Evolutionary conservation across 1,140 invertebrate genomes (phyloP).

Genomic region (Calliopsis andreniformis): DNA sequence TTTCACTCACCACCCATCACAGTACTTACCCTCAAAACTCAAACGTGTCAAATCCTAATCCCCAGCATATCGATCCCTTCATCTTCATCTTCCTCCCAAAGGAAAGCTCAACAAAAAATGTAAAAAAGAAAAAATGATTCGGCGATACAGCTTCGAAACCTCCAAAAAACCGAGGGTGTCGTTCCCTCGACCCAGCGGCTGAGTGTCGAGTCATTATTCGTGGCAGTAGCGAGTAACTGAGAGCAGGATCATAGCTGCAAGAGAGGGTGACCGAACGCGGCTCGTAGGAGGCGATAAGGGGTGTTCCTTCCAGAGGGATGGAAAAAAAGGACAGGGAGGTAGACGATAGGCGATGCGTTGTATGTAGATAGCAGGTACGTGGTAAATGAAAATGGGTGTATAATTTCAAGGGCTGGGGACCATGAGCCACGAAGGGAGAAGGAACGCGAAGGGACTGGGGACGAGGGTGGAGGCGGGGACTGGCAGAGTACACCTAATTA

Average conservation of each 20-base stretch:
- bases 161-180: background rate
- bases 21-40: too few species aligned
- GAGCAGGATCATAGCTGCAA: background rate
- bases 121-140: too few species aligned
- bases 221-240: background rate
- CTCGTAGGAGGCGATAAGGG: too few species aligned
- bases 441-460: background rate
- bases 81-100: too few species aligned
- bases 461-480: constrained; percentile 29
- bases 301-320: constrained; percentile 3
- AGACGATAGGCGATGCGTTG: constrained; percentile 11
- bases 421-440: constrained; percentile 32
- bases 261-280: background rate
- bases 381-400: constrained; percentile 54
- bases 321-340: background rate
- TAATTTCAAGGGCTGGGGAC: constrained; percentile 33
- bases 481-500: constrained; percentile 72
- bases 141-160: constrained; percentile 1
- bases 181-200: constrained; percentile 6
- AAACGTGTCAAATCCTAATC: too few species aligned
- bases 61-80: too few species aligned
- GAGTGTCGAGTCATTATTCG: constrained; percentile 37
- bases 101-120: too few species aligned
- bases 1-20: too few species aligned
- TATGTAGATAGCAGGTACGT: constrained; percentile 15